phyloP scores from a whole-genome alignment of 2,113 vertebrate species.

The Sebastes schlegelii region DNA sequence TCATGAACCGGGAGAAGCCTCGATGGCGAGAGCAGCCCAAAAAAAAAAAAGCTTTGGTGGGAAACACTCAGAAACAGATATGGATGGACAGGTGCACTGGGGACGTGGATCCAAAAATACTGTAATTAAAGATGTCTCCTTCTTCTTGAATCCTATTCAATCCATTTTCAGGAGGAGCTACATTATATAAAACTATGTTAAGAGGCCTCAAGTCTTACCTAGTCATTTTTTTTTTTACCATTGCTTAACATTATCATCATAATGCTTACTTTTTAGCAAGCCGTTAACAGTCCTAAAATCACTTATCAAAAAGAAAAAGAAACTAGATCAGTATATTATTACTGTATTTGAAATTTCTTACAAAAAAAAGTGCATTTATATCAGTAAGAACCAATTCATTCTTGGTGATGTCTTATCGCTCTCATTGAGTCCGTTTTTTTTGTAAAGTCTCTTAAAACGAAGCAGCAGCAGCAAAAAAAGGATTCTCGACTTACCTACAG shows the following conservation, averaged over 20 bases:
- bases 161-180: conserved; percentile 58
- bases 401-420: conserved; percentile 64
- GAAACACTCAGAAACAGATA: conserved; percentile 21
- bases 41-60: conserved; percentile 24
- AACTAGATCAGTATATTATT: conserved; percentile 65
- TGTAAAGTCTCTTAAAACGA: conserved; percentile 67
- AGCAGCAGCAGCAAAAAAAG: conserved; percentile 76
- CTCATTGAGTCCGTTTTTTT: conserved; percentile 50
- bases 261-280: conserved; percentile 70
- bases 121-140: conserved; percentile 31
- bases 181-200: conserved; percentile 73
- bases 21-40: background rate
- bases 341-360: conserved; percentile 75
- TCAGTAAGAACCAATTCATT: conserved; percentile 74
- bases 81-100: conserved; percentile 42
- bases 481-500: conserved; percentile 70
- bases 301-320: conserved; percentile 62
- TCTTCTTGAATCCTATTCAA: conserved; percentile 60
- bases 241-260: conserved; percentile 65
- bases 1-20: conserved; percentile 39
- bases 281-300: conserved; percentile 73
- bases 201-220: conserved; percentile 69
- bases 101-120: conserved; percentile 54
- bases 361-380: conserved; percentile 82
- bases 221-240: conserved; percentile 53